phyloP scores from a whole-genome alignment of 2,888 invertebrate species.

The Sarcophaga rosellei region DNA sequence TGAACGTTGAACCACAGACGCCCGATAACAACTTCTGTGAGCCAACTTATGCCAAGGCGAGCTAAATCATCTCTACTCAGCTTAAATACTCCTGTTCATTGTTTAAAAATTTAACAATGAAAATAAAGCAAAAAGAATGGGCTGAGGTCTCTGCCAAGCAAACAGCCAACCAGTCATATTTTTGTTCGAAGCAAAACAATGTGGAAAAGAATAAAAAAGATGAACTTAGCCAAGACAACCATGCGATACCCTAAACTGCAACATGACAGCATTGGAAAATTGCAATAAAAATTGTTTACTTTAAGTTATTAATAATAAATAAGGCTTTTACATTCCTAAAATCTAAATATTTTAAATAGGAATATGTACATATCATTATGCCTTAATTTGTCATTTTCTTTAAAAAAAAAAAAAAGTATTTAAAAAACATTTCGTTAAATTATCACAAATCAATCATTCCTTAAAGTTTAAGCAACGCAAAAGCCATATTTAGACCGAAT shows the following conservation, averaged over 20 bases:
- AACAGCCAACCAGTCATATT: constrained; percentile 7
- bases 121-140: constrained; percentile 63
- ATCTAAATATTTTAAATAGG: not conserved
- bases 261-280: too few species aligned
- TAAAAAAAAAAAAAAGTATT: not conserved
- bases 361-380: not conserved
- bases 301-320: not conserved
- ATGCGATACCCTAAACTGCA: not conserved
- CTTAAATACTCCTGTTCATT: constrained; percentile 66
- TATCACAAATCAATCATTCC: not conserved
- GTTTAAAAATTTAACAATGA: constrained; percentile 62
- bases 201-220: not conserved
- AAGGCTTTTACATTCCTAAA: not conserved
- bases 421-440: not conserved
- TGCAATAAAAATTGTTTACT: too few species aligned
- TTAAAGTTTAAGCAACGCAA: not conserved
- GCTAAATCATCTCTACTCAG: constrained; percentile 71
- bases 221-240: not conserved
- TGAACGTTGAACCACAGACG: constrained; percentile 81
- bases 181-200: not conserved
- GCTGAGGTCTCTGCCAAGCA: constrained; percentile 65
- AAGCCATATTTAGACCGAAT: not conserved
- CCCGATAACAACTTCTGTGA: constrained; percentile 80
- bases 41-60: constrained; percentile 70
- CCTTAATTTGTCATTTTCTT: not conserved